phyloP scores from a whole-genome alignment of 2,113 vertebrate species.

The Neopipo cinnamomea region DNA sequence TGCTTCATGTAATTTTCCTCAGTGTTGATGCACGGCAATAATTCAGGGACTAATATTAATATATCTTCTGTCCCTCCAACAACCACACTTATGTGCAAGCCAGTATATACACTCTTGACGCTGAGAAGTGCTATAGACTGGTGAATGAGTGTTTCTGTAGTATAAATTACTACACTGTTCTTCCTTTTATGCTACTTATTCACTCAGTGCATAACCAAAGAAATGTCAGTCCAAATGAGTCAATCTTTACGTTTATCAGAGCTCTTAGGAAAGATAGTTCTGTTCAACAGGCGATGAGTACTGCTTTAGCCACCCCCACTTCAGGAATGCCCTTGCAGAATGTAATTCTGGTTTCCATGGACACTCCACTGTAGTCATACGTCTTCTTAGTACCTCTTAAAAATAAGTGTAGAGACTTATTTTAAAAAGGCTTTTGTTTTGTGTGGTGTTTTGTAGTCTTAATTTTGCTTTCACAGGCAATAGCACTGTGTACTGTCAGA shows the following conservation, averaged over 20 bases:
- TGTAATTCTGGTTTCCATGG: slow-evolving; percentile 17
- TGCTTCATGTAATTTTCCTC: neutral
- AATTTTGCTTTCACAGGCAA: neutral
- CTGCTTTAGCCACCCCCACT: neutral
- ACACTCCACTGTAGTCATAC: neutral
- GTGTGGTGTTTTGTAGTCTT: neutral
- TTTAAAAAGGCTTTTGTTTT: neutral
- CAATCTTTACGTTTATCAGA: neutral
- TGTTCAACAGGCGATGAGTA: neutral
- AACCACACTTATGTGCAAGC: neutral
- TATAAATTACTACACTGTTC: neutral
- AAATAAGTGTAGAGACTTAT: slow-evolving; percentile 6
- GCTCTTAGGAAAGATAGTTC: neutral
- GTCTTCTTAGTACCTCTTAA: slow-evolving; percentile 15
- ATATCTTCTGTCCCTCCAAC: neutral
- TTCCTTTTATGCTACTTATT: neutral
- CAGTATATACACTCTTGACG: neutral
- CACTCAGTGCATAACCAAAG: neutral
- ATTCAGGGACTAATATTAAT: neutral
- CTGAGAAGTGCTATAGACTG: neutral
- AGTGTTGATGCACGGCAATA: neutral
- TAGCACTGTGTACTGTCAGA: neutral
- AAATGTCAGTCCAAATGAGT: neutral
- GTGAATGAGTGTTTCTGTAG: neutral
- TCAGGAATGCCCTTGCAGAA: slow-evolving; percentile 9